Base-by-base conservation (phyloP, 2,113 vertebrate species). In the Daphoenositta chrysoptera region DNA sequence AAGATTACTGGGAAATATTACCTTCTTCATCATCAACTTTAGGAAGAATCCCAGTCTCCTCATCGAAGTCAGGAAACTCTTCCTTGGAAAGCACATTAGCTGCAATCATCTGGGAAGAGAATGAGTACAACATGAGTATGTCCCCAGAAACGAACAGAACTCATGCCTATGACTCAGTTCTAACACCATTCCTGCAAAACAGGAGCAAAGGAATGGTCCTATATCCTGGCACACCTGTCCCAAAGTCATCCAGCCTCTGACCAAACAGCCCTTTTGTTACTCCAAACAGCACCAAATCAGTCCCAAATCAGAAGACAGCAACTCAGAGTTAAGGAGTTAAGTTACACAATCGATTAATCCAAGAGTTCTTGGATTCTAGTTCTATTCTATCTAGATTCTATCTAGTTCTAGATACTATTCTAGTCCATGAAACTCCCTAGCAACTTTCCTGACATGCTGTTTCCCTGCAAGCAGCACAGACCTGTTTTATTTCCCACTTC, bases 401-500 rank as follows among this genome's bases (percentile, higher is more conserved):
- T n/a, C n/a, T n/a, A n/a, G n/a, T n/a, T n/a, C n/a, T n/a, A n/a
- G n/a, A n/a, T n/a, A n/a, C n/a, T 10, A n/a, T 16, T n/a, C 26
- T 10, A 73, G 47, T 4, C 53, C 53, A 35, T 7, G 1, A 30
- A 87, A 39, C 19, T 48, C 45, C 19, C 31, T 11, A 21, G 30
- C 19, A 60, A 4, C 15, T 35, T 26, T 5, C 27, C 0, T 28
- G 30, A 4, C 65, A 51, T 3, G 2, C 39, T 5, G 0, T 1
- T 17, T 9, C 45, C 31, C 51, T n/a, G 15, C 9, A 2, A 0
- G 30, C 35, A 65, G 33, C 39, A 24, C 88, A 12, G 16, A 99
- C 99, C 98, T 99, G 99, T 90, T 99, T 99, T 65, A 99, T 99
- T 90, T 99, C 99, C 99, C 99, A 99, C 68, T 99, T 99, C 96